These are phyloP conservation scores for Aquatica leii DNA, from an alignment of 2,888 invertebrate species.

Conservation along the genomic window DNA sequence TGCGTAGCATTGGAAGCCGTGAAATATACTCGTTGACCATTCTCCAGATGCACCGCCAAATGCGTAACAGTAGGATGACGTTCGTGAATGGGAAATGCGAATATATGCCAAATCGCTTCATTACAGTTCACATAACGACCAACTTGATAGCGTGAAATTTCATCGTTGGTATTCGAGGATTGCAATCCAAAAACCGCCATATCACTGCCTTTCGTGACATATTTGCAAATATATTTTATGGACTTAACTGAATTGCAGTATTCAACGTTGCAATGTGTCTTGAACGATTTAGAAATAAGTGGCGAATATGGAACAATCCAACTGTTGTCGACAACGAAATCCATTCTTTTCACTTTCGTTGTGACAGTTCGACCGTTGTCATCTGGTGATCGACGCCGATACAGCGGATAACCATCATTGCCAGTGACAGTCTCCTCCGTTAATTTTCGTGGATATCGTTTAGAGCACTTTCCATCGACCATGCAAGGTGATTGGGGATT, in stretches of 20 bases:
- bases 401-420: constrained; percentile 32
- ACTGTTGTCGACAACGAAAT: constrained; percentile 52
- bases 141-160: constrained; percentile 42
- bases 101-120: constrained; percentile 44
- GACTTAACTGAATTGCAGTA: constrained; percentile 55
- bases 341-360: constrained; percentile 44
- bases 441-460: constrained; percentile 30
- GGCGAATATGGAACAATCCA: too few species aligned
- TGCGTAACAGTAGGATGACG: constrained; percentile 6
- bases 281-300: constrained; percentile 49
- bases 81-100: constrained; percentile 34
- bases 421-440: constrained; percentile 32
- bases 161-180: constrained; percentile 32
- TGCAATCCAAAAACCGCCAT: constrained; percentile 40
- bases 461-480: constrained; percentile 50
- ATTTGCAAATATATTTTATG: too few species aligned
- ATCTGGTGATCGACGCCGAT: background rate
- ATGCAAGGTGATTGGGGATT: constrained; percentile 49
- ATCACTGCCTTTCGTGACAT: too few species aligned
- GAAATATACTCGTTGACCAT: constrained; percentile 40
- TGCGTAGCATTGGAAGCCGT: constrained; percentile 33
- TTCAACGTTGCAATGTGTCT: constrained; percentile 48
- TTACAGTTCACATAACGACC: constrained; percentile 46
- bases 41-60: too few species aligned
- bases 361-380: constrained; percentile 3